These are phyloP conservation scores for Gallinago paraguaiae DNA, from an alignment of 2,113 vertebrate genomes.

Conservation along the genomic window DNA sequence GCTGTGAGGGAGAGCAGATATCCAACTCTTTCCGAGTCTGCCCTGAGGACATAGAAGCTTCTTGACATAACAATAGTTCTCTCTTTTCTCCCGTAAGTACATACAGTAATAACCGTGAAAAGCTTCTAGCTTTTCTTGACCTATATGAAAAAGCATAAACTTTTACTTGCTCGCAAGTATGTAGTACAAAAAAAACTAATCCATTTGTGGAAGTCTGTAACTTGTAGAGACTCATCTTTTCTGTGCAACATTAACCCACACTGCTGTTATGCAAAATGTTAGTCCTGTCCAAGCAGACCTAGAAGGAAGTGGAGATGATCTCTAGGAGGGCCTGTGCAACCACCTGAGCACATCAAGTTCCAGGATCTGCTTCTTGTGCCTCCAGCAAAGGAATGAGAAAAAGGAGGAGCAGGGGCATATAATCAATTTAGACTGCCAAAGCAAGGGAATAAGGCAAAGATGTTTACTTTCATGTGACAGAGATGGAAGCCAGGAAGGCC, in stretches of 20 bases:
- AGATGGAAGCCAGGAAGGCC: not conserved
- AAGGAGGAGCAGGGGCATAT: not conserved
- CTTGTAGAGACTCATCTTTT: not conserved
- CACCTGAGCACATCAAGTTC: not conserved
- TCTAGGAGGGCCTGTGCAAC: not conserved
- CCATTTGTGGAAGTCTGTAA: not conserved
- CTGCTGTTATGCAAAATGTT: not conserved
- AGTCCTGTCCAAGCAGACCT: not conserved
- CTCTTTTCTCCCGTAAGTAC: not conserved
- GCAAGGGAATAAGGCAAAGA: not conserved
- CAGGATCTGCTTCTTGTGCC: not conserved
- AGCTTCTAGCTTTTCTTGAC: not conserved
- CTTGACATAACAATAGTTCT: not conserved
- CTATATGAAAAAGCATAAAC: not conserved
- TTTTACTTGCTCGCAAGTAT: not conserved
- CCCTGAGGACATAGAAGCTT: constrained; percentile 3
- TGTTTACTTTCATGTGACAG: not conserved
- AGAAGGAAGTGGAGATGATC: not conserved
- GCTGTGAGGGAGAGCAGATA: not conserved
- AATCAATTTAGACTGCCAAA: not conserved
- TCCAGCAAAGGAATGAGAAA: not conserved
- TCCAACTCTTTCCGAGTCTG: not conserved
- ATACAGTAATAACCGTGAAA: not conserved
- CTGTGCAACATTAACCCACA: not conserved
- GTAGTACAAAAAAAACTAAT: not conserved